Conservation (phyloP, 1,140 invertebrate genomes). For the Zaprionus nigranus region DNA sequence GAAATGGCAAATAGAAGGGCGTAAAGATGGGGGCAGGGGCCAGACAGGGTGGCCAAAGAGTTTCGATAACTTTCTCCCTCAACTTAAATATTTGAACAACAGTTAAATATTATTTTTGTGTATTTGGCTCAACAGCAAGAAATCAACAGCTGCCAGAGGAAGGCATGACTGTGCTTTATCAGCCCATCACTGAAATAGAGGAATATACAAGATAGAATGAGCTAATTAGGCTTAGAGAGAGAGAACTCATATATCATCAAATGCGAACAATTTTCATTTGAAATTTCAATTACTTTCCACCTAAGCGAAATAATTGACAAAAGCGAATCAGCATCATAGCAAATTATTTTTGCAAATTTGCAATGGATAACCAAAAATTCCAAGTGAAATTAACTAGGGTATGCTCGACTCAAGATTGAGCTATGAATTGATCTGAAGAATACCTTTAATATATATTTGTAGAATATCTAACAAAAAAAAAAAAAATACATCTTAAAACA, state of each 20-base stretch:
- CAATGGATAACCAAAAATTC: conserved; percentile 1
- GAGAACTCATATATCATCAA: background rate
- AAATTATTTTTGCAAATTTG: background rate
- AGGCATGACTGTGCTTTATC: background rate
- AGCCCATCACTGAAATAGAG: background rate
- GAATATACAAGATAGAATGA: background rate
- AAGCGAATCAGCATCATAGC: background rate
- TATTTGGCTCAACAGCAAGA: background rate
- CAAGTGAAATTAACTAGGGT: background rate
- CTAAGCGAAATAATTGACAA: conserved; percentile 5
- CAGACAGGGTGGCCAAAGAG: background rate
- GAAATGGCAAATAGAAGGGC: background rate
- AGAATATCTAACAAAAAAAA: background rate
- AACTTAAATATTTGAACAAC: background rate
- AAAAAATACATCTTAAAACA: background rate
- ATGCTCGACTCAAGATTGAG: background rate
- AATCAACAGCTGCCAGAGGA: background rate
- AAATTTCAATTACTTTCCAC: background rate
- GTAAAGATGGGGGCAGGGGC: background rate
- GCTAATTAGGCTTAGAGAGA: background rate
- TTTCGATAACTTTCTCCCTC: background rate
- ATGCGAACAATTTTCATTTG: background rate
- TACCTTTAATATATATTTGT: background rate
- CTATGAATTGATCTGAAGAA: background rate
- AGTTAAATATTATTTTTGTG: background rate